Percentiles rank a stretch among this genome's conserved stretches.
phyloP scores from a whole-genome alignment of 1,140 invertebrate species.

The Musca domestica region DNA sequence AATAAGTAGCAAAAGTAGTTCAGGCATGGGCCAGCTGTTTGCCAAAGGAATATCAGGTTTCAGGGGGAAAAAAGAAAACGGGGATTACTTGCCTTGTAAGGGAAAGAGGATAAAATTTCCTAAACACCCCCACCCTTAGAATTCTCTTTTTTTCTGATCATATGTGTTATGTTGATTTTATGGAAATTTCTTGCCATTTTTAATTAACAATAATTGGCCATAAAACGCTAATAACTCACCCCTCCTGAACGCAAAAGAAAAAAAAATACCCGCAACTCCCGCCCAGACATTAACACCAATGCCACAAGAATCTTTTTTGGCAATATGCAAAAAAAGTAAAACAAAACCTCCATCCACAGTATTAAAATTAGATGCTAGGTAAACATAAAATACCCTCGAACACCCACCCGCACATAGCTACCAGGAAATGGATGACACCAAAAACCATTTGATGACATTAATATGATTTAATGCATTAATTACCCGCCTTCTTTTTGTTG shows the following conservation, averaged over 20 bases:
- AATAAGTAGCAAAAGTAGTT: too few species aligned
- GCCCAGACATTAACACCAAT: background rate
- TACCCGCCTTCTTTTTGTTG: too few species aligned
- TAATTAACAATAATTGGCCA: constrained; percentile 8
- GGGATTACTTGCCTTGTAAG: too few species aligned
- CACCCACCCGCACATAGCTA: background rate
- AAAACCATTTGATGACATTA: constrained; percentile 34
- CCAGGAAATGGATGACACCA: constrained; percentile 24
- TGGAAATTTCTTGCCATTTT: background rate
- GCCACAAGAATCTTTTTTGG: background rate
- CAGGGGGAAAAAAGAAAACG: too few species aligned
- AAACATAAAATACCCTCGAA: background rate
- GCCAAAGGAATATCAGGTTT: too few species aligned
- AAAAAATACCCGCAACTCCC: too few species aligned
- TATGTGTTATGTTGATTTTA: constrained; percentile 4
- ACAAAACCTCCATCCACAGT: background rate
- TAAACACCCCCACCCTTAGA: too few species aligned
- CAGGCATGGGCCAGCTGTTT: too few species aligned
- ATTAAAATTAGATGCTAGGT: background rate
- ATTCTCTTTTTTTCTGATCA: background rate
- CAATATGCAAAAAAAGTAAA: constrained; percentile 4
- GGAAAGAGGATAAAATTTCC: too few species aligned
- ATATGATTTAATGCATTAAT: constrained; percentile 54
- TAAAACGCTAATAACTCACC: background rate
- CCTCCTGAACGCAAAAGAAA: background rate